Evolutionary conservation across 2,888 invertebrate species (phyloP), one percentile per base, ranked within the genome.

Genomic region (Rhingia rostrata): DNA sequence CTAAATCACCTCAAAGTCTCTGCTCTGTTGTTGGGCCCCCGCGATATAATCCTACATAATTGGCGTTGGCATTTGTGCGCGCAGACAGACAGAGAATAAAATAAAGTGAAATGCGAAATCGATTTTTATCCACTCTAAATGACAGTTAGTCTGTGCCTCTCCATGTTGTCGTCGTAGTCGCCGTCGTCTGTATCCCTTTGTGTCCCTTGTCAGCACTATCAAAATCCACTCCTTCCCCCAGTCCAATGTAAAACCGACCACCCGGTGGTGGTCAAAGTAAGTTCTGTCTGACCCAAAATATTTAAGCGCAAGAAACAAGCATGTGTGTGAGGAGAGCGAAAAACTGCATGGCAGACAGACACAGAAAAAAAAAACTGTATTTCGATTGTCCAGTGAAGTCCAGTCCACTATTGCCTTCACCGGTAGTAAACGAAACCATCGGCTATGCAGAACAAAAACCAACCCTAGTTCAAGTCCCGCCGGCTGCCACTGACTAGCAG

Each of bases 61-160:
- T 84, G 84, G 74, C 84, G 43, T 70, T 74, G 79, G 80, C 70
- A 80, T 79, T 84, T 80, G 79, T 69, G 64, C 74, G 58, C 22
- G 1, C 49, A 49, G 49, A 49, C 80, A 79, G 74, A 84, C 80
- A 75, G 84, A 74, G 41, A 69, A 74, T 64, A 64, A 63, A 83
- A 74, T 64, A 69, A 80, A 81, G 78, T 61, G 74, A 83, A 78
- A 79, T 80, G 53, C 61, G 63, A 84, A 84, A 84, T 84, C 84
- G 80, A 84, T 84, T 84, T 82, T 84, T 84, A 84, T 84, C 58
- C 84, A 79, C 84, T 80, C 61, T 70, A 73, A 75, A 84, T 79
- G 83, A 84, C 79, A 84, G 58, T 74, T 77, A 54, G 72, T 73
- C 66, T 61, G 54, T 73, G 54, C 60, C 72, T 49, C 49, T 47